Conservation (phyloP, 2,797 vertebrate genomes). For the Columba guinea region DNA sequence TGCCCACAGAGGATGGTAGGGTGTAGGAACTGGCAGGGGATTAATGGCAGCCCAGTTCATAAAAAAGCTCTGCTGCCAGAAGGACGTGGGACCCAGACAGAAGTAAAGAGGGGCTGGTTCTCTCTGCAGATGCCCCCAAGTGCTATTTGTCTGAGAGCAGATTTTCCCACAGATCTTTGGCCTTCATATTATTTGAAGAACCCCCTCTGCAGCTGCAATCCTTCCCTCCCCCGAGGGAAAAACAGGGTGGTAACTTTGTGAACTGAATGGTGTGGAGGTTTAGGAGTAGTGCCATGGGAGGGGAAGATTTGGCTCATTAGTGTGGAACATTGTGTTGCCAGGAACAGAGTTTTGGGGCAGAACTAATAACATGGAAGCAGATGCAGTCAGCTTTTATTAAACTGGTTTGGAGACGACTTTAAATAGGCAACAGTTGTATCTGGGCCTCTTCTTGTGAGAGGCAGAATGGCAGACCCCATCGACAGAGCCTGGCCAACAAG, state of each 20-base stretch:
- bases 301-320: constrained; percentile 72
- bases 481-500: background rate
- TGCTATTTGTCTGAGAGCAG: constrained; percentile 66
- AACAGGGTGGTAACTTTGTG: constrained; percentile 69
- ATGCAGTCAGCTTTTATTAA: constrained; percentile 73
- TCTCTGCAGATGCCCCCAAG: constrained; percentile 63
- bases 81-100: constrained; percentile 67
- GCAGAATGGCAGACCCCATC: background rate
- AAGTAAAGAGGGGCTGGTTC: constrained; percentile 62
- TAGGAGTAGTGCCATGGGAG: constrained; percentile 68
- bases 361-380: constrained; percentile 73
- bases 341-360: constrained; percentile 69
- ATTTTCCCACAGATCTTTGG: constrained; percentile 67
- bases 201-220: constrained; percentile 69
- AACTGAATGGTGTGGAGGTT: constrained; percentile 69
- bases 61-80: constrained; percentile 47
- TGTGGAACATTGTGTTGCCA: constrained; percentile 70
- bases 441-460: constrained; percentile 17
- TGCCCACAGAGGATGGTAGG: constrained; percentile 60
- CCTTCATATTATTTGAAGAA: constrained; percentile 68
- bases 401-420: constrained; percentile 66
- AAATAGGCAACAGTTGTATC: constrained; percentile 38
- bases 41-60: constrained; percentile 54
- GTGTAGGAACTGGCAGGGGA: constrained; percentile 59
- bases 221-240: constrained; percentile 66